Percentiles rank a stretch among this genome's conserved stretches.
These are phyloP conservation scores for Gephyroberyx darwinii DNA, from an alignment of 2,797 vertebrate genomes.

Conservation along the genomic window DNA sequence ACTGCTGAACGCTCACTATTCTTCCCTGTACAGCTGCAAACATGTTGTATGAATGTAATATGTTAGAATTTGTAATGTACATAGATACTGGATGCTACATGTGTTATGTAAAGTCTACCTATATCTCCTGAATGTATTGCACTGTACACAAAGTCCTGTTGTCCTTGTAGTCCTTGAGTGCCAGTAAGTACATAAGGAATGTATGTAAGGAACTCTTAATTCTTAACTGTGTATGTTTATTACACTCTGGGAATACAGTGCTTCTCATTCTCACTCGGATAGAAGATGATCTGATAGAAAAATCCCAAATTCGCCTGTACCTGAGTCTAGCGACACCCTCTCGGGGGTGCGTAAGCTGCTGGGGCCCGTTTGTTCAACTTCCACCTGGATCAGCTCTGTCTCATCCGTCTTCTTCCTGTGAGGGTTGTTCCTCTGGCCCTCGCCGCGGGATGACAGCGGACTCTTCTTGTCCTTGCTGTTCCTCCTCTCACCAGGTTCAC, in stretches of 20 bases:
- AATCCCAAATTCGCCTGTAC: conserved; percentile 69
- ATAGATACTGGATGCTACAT: too few relatives aligned
- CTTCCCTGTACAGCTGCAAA: too few relatives aligned
- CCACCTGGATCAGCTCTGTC: conserved; percentile 92
- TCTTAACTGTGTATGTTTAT: background rate
- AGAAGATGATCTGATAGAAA: background rate
- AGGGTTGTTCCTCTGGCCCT: conserved; percentile 82
- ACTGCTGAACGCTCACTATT: background rate
- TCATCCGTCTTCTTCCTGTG: conserved; percentile 93
- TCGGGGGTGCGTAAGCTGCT: conserved; percentile 83
- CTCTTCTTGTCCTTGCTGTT: conserved; percentile 89
- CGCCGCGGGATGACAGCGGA: conserved; percentile 79
- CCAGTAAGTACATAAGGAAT: too few relatives aligned
- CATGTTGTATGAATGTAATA: too few relatives aligned
- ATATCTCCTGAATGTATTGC: too few relatives aligned
- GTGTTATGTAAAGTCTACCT: too few relatives aligned
- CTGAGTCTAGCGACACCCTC: conserved; percentile 90
- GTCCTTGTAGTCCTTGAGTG: too few relatives aligned
- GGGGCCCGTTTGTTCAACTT: conserved; percentile 86
- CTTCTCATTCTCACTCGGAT: background rate
- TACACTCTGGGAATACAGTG: background rate
- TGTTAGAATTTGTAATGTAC: too few relatives aligned
- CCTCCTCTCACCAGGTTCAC: conserved; percentile 90
- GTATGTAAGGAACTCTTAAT: too few relatives aligned
- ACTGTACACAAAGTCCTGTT: too few relatives aligned